These are phyloP conservation scores for Latrodectus elegans DNA, from an alignment of 2,888 invertebrate species.

Conservation along the genomic window DNA sequence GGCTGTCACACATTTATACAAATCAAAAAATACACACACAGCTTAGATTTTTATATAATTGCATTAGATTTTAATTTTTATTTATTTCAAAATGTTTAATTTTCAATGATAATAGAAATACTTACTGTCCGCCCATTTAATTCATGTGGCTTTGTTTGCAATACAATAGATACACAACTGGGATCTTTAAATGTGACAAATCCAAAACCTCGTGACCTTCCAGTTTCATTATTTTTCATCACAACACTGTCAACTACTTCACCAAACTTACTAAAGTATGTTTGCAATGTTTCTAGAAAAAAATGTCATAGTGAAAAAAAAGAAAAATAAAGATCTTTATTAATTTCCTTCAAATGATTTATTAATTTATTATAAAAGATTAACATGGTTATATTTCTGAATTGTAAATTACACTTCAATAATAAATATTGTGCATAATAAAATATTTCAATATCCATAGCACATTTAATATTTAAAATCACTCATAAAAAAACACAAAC, in stretches of 20 bases:
- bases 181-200: constrained; percentile 98
- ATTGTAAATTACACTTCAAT: not conserved
- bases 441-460: not conserved
- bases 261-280: constrained; percentile 94
- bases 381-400: not conserved
- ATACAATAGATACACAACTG: constrained; percentile 89
- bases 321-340: not conserved
- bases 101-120: not conserved
- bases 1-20: too few species aligned
- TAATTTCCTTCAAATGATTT: not conserved
- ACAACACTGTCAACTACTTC: constrained; percentile 98
- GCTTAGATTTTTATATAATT: too few species aligned
- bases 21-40: too few species aligned
- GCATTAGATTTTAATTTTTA: too few species aligned
- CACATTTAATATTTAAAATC: too few species aligned
- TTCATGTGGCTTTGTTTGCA: constrained; percentile 93
- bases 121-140: constrained; percentile 86
- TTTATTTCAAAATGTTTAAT: too few species aligned
- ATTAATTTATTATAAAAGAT: not conserved
- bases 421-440: not conserved
- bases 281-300: constrained; percentile 81
- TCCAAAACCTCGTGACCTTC: constrained; percentile 95
- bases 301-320: not conserved
- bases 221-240: constrained; percentile 98
- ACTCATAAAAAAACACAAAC: too few species aligned